phyloP scores from a whole-genome alignment of 2,888 invertebrate genomes.

The Augochlorella aurata region DNA sequence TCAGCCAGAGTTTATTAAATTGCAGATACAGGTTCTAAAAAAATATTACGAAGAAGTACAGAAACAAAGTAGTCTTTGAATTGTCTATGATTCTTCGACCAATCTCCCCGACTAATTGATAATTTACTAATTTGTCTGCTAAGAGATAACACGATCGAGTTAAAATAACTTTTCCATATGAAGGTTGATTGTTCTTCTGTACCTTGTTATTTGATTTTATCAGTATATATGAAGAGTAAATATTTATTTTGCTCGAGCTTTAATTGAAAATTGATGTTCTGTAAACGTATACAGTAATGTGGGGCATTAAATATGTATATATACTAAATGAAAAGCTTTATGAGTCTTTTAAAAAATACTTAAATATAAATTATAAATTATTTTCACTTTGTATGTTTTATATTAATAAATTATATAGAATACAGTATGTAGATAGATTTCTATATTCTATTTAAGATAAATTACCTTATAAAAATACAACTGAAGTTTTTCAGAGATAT shows the following conservation, averaged over 20 bases:
- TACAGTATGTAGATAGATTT: background rate
- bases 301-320: background rate
- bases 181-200: background rate
- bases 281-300: background rate
- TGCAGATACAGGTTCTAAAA: constrained; percentile 7
- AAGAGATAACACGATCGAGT: background rate
- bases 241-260: background rate
- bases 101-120: background rate
- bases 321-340: background rate
- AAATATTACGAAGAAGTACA: constrained; percentile 17
- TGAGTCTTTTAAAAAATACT: background rate
- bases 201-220: background rate
- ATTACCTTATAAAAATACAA: background rate
- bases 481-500: background rate
- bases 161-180: background rate
- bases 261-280: background rate
- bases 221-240: background rate
- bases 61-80: background rate
- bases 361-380: background rate
- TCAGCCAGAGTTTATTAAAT: constrained; percentile 5
- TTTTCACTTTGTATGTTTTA: background rate
- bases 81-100: background rate
- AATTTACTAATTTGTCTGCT: background rate
- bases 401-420: background rate
- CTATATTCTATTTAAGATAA: background rate